phyloP scores from a whole-genome alignment of 2,797 vertebrate species.

The Spinibarbus caldwelli region DNA sequence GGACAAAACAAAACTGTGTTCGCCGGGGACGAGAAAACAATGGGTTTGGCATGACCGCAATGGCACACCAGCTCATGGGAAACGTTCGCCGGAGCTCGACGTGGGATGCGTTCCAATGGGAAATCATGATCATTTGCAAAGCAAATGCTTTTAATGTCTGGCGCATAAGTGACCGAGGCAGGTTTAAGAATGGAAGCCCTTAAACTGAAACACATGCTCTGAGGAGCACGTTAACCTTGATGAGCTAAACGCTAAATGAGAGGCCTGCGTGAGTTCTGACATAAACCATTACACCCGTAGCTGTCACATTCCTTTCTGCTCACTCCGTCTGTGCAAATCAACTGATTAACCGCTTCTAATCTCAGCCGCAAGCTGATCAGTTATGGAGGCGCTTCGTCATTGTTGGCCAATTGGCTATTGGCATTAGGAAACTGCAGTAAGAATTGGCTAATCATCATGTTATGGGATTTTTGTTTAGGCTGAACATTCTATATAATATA shows the following conservation, averaged over 20 bases:
- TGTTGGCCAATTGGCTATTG: conserved; percentile 13
- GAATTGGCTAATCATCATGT: too few species aligned
- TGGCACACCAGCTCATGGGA: conserved; percentile 42
- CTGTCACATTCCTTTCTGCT: conserved; percentile 72
- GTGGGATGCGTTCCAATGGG: conserved; percentile 37
- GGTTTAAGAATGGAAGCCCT: conserved; percentile 32
- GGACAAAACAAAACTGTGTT: conserved; percentile 44
- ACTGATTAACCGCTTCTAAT: conserved; percentile 66
- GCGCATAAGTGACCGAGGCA: conserved; percentile 42
- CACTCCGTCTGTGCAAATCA: conserved; percentile 68
- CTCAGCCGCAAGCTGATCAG: conserved; percentile 41
- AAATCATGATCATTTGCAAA: conserved; percentile 54
- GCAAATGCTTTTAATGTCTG: conserved; percentile 47
- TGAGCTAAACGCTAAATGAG: conserved; percentile 34
- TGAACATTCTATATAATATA: not conserved
- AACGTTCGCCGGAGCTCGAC: conserved; percentile 20
- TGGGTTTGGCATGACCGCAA: conserved; percentile 14
- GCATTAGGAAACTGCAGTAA: not conserved
- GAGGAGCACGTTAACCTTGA: conserved; percentile 41
- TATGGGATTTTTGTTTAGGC: not conserved
- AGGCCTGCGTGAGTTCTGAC: conserved; percentile 62
- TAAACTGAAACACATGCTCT: conserved; percentile 48
- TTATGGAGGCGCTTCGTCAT: not conserved
- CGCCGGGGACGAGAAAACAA: conserved; percentile 26
- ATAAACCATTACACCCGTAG: conserved; percentile 74